Base-by-base conservation (phyloP, 1,140 invertebrate species). In the Drosophila triauraria region DNA sequence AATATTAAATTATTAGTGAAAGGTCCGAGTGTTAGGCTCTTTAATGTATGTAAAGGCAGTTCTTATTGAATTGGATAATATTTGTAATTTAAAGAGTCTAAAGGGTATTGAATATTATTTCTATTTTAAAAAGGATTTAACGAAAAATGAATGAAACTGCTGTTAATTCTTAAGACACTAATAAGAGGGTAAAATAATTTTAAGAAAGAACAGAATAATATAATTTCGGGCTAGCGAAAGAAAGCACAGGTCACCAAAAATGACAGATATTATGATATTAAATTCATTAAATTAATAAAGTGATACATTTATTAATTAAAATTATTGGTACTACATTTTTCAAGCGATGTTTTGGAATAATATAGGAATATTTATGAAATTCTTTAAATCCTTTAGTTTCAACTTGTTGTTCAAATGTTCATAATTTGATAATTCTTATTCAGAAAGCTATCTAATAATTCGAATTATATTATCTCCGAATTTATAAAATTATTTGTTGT, bases 401-500 rank as follows among this genome's bases (percentile, higher is more conserved):
- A 32, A 7, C 8, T 50, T 25, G 23, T 10, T 48, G 7, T 5
- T n/a, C n/a, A 35, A 20, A 9, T 4, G 2, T 15, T 38, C 12
- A 13, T 15, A 2, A 9, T 23, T 38, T 38, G 3, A 38, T 38
- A 0, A 4, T 4, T 38, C 4, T 38, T 3, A 27, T 30, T 0
- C 0, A 0, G 0, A 30, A 50, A 10, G 9, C 48, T n/a, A n/a
- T 50, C 15, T 30, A 10, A 10, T 27, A 27, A 27, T n/a, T 23
- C 15, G 3, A n/a, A 54, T 38, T 54, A n/a, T 23, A 54, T 38
- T 23, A 23, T 23, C 13, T 54, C 2, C 32, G 32, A 38, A 25
- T 35, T 44, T 42, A 64, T 42, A 30, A 23, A 25, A 61, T 61
- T 61, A 17, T 40, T n/a, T 32, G 12, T 65, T 70, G 17, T 46